Percentiles rank a stretch among this genome's conserved stretches.
phyloP scores from a whole-genome alignment of 2,113 vertebrate species.

The Calidris pugnax region DNA sequence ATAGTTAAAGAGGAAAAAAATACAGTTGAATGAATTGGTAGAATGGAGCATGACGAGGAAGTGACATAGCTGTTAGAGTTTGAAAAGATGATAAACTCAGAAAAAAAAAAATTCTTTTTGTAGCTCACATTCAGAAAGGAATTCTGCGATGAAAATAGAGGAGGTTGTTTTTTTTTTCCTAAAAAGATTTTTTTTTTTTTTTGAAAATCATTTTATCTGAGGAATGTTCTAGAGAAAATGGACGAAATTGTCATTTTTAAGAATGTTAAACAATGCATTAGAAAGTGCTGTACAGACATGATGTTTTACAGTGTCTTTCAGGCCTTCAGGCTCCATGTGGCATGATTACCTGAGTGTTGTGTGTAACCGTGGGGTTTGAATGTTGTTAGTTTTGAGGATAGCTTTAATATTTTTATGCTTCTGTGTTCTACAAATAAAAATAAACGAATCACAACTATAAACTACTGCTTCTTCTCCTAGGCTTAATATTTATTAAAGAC shows the following conservation, averaged over 20 bases:
- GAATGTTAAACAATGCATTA: neutral
- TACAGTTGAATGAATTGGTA: neutral
- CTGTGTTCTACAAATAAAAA: neutral
- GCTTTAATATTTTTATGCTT: neutral
- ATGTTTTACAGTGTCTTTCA: neutral
- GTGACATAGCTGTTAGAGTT: neutral
- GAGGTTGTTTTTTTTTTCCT: rapidly evolving
- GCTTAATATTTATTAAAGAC: neutral
- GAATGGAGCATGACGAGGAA: neutral
- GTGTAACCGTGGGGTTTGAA: neutral
- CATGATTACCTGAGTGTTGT: neutral
- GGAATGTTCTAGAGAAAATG: neutral
- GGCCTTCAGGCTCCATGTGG: neutral
- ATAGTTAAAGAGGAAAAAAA: neutral
- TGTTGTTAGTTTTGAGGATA: neutral
- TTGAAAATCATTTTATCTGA: neutral
- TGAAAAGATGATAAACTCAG: neutral
- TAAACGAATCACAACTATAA: neutral
- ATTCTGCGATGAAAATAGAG: neutral
- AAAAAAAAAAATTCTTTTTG: neutral
- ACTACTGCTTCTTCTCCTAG: neutral
- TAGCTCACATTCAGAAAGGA: neutral
- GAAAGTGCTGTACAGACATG: neutral
- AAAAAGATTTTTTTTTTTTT: neutral
- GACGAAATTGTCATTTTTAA: neutral